A percentile compares a stretch with the other conserved stretches of the same genome.
Evolutionary conservation across 2,113 vertebrate species (phyloP).

Genomic region (Pristiophorus japonicus): DNA sequence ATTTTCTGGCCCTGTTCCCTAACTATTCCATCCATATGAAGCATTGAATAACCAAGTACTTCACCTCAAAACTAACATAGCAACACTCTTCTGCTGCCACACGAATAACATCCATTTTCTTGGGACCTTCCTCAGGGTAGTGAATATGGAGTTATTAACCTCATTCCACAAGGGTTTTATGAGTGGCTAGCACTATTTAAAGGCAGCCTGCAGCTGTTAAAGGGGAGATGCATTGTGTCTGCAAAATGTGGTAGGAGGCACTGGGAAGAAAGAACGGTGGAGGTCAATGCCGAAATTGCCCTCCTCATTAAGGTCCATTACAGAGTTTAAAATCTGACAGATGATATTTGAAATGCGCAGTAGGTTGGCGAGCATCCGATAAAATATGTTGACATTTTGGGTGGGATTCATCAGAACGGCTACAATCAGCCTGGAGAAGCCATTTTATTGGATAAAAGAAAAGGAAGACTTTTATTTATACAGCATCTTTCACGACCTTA

Average conservation of each 20-base stretch:
- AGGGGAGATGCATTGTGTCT: too few relatives aligned
- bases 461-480: neutral
- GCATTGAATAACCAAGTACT: neutral
- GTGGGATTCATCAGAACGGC: neutral
- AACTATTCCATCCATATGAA: neutral
- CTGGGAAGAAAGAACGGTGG: too few relatives aligned
- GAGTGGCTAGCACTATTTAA: too few relatives aligned
- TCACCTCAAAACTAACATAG: neutral
- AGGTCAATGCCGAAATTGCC: too few relatives aligned
- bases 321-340: neutral
- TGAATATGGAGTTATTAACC: neutral
- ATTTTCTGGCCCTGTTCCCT: neutral
- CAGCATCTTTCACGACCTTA: neutral
- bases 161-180: neutral
- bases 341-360: neutral
- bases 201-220: too few relatives aligned
- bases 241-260: too few relatives aligned
- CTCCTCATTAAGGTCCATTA: too few relatives aligned
- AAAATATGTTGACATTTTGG: neutral
- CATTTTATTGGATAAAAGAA: neutral
- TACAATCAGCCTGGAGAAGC: neutral
- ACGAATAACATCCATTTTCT: neutral
- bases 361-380: neutral
- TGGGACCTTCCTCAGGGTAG: neutral
- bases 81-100: too few relatives aligned